A percentile compares a stretch with the other conserved stretches of the same genome.
These are phyloP conservation scores for Nysson spinosus DNA, from an alignment of 2,888 invertebrate species.

Conservation along the genomic window DNA sequence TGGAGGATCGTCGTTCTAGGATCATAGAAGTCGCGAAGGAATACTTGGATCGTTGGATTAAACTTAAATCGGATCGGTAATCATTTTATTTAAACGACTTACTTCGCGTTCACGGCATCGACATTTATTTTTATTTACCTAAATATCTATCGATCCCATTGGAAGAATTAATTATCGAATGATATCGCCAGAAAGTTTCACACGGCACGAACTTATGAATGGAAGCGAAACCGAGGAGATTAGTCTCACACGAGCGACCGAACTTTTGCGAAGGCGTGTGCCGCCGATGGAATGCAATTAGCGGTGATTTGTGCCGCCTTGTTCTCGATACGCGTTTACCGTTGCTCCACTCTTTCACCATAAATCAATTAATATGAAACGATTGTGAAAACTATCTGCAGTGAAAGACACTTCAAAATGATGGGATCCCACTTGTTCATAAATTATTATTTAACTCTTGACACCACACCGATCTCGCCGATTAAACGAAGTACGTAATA, in stretches of 20 bases:
- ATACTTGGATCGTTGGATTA: too few species aligned
- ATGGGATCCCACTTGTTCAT: too few species aligned
- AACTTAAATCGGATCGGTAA: too few species aligned
- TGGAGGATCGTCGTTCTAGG: too few species aligned
- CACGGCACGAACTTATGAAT: slow-evolving; percentile 12
- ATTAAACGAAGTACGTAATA: too few species aligned
- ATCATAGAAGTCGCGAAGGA: too few species aligned
- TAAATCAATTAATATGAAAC: slow-evolving; percentile 1
- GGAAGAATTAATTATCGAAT: background rate
- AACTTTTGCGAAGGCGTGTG: slow-evolving; percentile 14
- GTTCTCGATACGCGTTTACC: slow-evolving; percentile 15
- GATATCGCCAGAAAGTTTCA: slow-evolving; percentile 25
- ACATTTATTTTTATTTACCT: too few species aligned
- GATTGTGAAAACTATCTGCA: slow-evolving; percentile 2
- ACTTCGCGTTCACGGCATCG: too few species aligned
- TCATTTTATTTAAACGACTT: too few species aligned
- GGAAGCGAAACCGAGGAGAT: background rate
- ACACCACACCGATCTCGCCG: too few species aligned
- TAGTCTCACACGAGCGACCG: slow-evolving; percentile 3
- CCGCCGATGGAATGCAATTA: slow-evolving; percentile 21
- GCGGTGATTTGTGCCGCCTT: slow-evolving; percentile 14
- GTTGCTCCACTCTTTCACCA: background rate
- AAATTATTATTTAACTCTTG: too few species aligned
- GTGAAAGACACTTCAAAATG: too few species aligned
- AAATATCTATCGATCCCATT: background rate